Conservation (phyloP, 2,113 vertebrate species). For the Acanthisitta chloris region DNA sequence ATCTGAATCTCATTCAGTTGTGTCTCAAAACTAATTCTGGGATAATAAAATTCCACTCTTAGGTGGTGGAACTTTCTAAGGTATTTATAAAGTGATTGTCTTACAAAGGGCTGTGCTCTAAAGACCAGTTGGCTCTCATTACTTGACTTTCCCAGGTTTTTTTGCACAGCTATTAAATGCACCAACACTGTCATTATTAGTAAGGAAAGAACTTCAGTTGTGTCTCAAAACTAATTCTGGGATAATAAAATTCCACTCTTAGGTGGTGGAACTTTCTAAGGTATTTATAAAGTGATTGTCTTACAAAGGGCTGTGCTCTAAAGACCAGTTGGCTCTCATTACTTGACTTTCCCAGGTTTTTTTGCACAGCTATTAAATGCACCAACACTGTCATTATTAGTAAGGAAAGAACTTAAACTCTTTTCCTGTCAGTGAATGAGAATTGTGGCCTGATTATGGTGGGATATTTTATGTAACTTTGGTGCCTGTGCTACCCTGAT, state of each 20-base stretch:
- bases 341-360: neutral
- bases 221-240: neutral
- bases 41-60: neutral
- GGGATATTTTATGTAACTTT: slow-evolving; percentile 44
- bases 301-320: neutral
- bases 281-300: neutral
- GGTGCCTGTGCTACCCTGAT: slow-evolving; percentile 50
- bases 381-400: neutral
- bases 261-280: neutral
- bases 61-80: neutral
- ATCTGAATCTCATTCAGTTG: no score
- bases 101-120: neutral
- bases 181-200: neutral
- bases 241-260: neutral
- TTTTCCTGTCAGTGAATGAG: neutral
- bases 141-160: neutral
- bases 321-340: neutral
- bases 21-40: neutral
- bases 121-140: neutral
- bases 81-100: neutral
- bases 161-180: neutral
- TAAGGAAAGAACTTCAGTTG: neutral
- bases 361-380: neutral
- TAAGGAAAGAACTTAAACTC: neutral
- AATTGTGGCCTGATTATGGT: neutral